These are phyloP conservation scores for Sphaerophoria taeniata DNA, from an alignment of 2,888 invertebrate genomes.

Conservation along the genomic window DNA sequence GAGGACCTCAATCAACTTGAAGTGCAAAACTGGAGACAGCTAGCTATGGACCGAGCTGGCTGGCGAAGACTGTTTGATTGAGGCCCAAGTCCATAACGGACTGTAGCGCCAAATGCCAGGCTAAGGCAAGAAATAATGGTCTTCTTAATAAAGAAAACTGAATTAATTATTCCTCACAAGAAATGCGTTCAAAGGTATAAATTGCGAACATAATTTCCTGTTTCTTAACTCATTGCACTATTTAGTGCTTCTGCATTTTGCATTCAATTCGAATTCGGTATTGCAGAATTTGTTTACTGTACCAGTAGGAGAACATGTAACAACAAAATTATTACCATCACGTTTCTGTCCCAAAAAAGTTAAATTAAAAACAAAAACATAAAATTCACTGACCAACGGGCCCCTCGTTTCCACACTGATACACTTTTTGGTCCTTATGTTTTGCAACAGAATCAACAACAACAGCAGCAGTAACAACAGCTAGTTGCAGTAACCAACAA, in stretches of 20 bases:
- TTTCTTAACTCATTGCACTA: not conserved
- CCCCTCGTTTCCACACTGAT: constrained; percentile 10
- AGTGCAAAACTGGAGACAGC: too few species aligned
- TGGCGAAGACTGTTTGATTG: too few species aligned
- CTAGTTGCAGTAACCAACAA: not conserved
- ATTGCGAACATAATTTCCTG: too few species aligned
- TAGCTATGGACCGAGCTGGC: too few species aligned
- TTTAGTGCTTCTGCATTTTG: not conserved
- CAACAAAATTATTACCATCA: constrained; percentile 6
- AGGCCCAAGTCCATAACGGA: too few species aligned
- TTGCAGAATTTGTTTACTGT: not conserved
- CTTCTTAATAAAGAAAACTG: too few species aligned
- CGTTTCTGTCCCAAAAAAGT: constrained; percentile 25
- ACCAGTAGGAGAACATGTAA: constrained; percentile 20
- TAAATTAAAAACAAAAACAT: not conserved
- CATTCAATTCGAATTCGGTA: not conserved
- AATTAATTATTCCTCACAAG: too few species aligned
- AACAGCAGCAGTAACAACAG: constrained; percentile 2
- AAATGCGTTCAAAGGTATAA: too few species aligned
- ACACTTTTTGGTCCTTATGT: constrained; percentile 26
- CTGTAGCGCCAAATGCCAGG: too few species aligned
- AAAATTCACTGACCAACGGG: constrained; percentile 27
- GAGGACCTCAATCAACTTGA: too few species aligned
- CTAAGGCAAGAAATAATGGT: too few species aligned
- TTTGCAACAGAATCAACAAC: constrained; percentile 5